Conservation (phyloP, 2,797 vertebrate species). For the Acropternis orthonyx region DNA sequence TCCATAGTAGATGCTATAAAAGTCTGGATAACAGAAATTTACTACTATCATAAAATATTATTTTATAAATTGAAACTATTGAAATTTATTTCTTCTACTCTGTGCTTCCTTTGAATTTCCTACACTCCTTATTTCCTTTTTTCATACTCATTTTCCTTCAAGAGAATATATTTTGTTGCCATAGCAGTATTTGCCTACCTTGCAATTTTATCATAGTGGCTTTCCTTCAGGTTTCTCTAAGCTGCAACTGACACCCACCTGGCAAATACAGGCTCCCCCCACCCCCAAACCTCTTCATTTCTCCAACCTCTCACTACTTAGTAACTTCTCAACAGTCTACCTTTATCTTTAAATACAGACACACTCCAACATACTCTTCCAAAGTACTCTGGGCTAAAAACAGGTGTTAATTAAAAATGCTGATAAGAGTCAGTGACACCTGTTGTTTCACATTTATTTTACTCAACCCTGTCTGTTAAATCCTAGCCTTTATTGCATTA, state of each 20-base stretch:
- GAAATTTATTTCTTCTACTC: not conserved
- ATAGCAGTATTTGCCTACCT: constrained; percentile 24
- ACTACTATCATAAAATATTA: not conserved
- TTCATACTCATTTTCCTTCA: not conserved
- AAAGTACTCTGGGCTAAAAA: constrained; percentile 67
- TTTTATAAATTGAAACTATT: not conserved
- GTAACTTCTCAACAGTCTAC: constrained; percentile 43
- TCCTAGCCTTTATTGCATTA: constrained; percentile 63
- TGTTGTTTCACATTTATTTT: constrained; percentile 72
- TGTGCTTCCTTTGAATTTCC: constrained; percentile 7
- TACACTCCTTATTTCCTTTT: not conserved
- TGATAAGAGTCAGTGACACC: constrained; percentile 67
- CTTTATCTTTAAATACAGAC: constrained; percentile 72
- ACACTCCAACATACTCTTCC: constrained; percentile 30
- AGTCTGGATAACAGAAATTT: not conserved
- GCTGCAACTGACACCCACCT: not conserved
- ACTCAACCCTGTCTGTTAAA: constrained; percentile 61
- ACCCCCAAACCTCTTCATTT: not conserved
- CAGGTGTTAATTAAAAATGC: constrained; percentile 74
- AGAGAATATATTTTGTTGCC: constrained; percentile 42
- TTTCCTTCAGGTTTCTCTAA: constrained; percentile 28
- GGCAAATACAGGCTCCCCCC: not conserved
- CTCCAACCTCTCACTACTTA: constrained; percentile 41
- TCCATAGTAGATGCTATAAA: not conserved
- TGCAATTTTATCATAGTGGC: not conserved